Evolutionary conservation across 1,140 invertebrate species (phyloP).

Genomic region (Apis cerana): DNA sequence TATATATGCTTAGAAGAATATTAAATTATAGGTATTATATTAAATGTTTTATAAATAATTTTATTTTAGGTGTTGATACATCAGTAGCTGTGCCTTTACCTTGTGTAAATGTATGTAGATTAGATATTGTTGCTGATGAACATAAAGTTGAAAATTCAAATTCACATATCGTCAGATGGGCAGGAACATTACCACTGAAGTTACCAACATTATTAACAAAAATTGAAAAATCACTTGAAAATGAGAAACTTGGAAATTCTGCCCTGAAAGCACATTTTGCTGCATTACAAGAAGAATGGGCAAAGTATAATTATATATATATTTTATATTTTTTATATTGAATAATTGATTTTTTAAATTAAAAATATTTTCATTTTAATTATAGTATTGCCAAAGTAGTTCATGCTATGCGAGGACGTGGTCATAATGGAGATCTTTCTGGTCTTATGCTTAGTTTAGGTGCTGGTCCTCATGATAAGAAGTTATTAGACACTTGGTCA

Average conservation of each 20-base stretch:
- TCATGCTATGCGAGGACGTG: slow-evolving; percentile 74
- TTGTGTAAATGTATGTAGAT: slow-evolving; percentile 75
- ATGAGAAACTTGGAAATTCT: slow-evolving; percentile 76
- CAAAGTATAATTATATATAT: slow-evolving; percentile 70
- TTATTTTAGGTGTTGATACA: slow-evolving; percentile 74
- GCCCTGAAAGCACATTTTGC: slow-evolving; percentile 77
- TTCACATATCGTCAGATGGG: slow-evolving; percentile 75
- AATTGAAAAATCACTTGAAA: slow-evolving; percentile 79
- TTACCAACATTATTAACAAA: slow-evolving; percentile 78
- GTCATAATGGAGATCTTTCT: slow-evolving; percentile 71
- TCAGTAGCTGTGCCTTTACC: slow-evolving; percentile 78
- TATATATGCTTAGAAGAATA: slow-evolving; percentile 8
- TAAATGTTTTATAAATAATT: slow-evolving; percentile 15
- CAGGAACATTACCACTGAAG: slow-evolving; percentile 75
- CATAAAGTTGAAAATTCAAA: slow-evolving; percentile 69
- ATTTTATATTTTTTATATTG: background rate
- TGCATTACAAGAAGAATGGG: slow-evolving; percentile 80
- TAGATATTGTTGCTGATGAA: slow-evolving; percentile 76
- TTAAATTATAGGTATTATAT: background rate
- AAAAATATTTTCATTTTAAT: slow-evolving; percentile 50
- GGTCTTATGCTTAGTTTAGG: slow-evolving; percentile 78
- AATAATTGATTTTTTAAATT: background rate
- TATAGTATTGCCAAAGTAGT: slow-evolving; percentile 78
- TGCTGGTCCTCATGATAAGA: slow-evolving; percentile 77
- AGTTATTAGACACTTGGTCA: slow-evolving; percentile 77